Conservation (phyloP, 92 coral and sea anemone species). For the Bergia sp. region DNA sequence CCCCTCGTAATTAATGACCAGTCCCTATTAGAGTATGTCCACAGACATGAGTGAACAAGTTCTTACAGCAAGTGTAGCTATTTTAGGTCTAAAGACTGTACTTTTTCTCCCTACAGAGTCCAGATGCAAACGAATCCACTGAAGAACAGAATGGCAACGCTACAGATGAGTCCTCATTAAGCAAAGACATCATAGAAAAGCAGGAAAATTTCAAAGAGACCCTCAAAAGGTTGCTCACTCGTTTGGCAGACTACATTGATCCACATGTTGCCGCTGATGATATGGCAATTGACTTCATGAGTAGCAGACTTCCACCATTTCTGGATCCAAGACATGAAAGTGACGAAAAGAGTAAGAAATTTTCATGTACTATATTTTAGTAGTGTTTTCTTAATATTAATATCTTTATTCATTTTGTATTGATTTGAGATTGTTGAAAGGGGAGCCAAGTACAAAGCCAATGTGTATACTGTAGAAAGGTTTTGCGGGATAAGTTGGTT, state of each 20-base stretch:
- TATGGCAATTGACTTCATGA: slow-evolving; percentile 75
- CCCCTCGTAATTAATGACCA: no score
- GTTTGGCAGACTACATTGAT: slow-evolving; percentile 67
- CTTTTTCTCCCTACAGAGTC: neutral
- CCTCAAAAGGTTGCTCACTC: slow-evolving; percentile 42
- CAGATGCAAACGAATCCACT: slow-evolving; percentile 2
- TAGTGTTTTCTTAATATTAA: neutral
- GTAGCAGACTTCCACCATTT: slow-evolving; percentile 81
- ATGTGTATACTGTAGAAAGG: no score
- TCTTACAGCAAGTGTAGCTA: no score
- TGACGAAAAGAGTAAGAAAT: slow-evolving; percentile 42
- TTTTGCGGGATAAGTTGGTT: no score
- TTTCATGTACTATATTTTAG: neutral
- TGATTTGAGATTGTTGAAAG: no score
- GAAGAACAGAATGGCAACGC: slow-evolving; percentile 37
- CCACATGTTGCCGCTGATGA: slow-evolving; percentile 72
- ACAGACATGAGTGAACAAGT: no score
- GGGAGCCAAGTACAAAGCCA: no score
- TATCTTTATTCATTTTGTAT: no score
- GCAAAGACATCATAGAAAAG: slow-evolving; percentile 31
- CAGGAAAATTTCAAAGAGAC: slow-evolving; percentile 64
- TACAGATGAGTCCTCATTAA: neutral
- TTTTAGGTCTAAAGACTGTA: neutral
- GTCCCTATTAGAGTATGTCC: no score
- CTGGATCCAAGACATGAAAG: slow-evolving; percentile 2